phyloP scores from a whole-genome alignment of 1,140 invertebrate genomes.

The Lepidurus apus region DNA sequence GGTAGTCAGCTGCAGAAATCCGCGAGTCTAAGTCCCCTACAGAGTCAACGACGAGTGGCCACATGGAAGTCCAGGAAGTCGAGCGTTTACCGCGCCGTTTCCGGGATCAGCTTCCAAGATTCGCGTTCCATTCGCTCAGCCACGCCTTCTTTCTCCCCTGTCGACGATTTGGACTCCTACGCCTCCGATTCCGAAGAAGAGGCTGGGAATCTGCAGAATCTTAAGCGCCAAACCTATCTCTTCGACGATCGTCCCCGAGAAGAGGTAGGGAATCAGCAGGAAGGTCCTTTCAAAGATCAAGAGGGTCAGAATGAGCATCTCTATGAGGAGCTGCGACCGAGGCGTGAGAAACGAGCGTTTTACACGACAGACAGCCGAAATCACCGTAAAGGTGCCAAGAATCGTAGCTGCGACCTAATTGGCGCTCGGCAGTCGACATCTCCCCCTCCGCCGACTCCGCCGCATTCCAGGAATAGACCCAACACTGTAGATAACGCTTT shows the following conservation, averaged over 20 bases:
- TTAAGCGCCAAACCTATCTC: no score
- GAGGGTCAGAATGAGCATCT: neutral
- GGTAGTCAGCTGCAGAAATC: neutral
- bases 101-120: conserved; percentile 36
- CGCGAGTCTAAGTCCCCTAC: neutral
- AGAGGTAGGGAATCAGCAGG: no score
- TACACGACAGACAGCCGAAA: neutral
- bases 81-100: conserved; percentile 34
- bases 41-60: neutral
- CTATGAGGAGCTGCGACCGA: neutral
- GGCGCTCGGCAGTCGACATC: neutral
- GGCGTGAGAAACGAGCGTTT: neutral
- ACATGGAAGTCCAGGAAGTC: conserved; percentile 23
- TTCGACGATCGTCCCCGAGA: no score
- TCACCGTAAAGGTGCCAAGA: neutral
- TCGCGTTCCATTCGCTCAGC: conserved; percentile 25
- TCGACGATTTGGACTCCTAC: neutral
- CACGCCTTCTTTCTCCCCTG: neutral
- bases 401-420: neutral
- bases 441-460: neutral
- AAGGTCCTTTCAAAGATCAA: no score
- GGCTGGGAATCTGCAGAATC: no score
- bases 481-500: neutral
- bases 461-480: neutral
- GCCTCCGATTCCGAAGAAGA: no score